phyloP scores from a whole-genome alignment of 2,113 vertebrate genomes.

The Oostethus manadensis region DNA sequence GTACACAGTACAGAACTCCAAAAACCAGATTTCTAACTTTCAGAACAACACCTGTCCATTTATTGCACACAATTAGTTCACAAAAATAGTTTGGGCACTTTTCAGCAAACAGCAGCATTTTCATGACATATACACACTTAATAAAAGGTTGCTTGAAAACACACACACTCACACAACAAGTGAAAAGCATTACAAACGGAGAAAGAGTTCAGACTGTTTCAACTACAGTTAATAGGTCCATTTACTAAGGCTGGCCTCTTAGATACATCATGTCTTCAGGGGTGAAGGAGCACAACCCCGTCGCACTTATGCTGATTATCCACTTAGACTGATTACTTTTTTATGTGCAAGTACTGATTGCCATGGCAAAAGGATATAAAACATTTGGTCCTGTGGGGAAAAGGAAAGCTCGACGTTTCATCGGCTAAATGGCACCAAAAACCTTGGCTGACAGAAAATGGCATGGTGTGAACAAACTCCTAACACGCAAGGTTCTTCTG shows the following conservation, averaged over 20 bases:
- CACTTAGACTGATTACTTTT: conserved; percentile 54
- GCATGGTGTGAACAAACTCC: conserved; percentile 18
- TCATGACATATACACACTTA: conserved; percentile 24
- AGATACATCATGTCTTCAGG: conserved; percentile 56
- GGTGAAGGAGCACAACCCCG: conserved; percentile 40
- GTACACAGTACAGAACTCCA: conserved; percentile 18
- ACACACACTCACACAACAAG: conserved; percentile 50
- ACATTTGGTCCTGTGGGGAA: conserved; percentile 61
- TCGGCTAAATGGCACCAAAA: conserved; percentile 26
- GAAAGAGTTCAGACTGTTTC: too few relatives aligned
- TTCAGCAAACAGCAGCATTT: conserved; percentile 72
- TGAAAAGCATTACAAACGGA: conserved; percentile 51
- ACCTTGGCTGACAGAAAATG: conserved; percentile 28
- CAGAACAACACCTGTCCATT: conserved; percentile 60
- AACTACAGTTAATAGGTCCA: conserved; percentile 63
- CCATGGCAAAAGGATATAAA: conserved; percentile 56
- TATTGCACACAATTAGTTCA: conserved; percentile 70
- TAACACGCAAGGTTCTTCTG: conserved; percentile 18
- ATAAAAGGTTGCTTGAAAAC: conserved; percentile 57
- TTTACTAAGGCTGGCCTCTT: conserved; percentile 64
- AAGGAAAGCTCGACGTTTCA: conserved; percentile 38
- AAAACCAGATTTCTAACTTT: conserved; percentile 44
- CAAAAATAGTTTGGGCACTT: conserved; percentile 73
- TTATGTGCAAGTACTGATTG: conserved; percentile 64
- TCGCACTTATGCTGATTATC: conserved; percentile 56